These are phyloP conservation scores for Muscicapa striata DNA, from an alignment of 2,797 vertebrate genomes.

Conservation along the genomic window DNA sequence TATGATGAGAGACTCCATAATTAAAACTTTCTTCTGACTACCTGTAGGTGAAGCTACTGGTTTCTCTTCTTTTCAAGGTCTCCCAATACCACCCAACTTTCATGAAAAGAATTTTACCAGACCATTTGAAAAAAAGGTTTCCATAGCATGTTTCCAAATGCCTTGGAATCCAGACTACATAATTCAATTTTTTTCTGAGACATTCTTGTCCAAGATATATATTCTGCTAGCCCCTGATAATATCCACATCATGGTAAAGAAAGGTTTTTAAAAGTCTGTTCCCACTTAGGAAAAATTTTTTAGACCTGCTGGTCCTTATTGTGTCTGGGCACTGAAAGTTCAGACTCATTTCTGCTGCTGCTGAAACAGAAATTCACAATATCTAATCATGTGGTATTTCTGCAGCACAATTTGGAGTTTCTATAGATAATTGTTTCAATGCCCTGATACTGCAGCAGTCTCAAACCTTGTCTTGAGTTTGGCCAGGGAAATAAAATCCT, in stretches of 20 bases:
- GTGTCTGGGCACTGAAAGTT: not conserved
- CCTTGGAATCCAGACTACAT: not conserved
- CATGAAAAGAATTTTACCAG: not conserved
- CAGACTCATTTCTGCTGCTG: not conserved
- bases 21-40: not conserved
- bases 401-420: not conserved
- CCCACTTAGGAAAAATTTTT: not conserved
- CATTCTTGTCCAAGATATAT: not conserved
- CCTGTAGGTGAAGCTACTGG: not conserved
- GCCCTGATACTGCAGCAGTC: not conserved
- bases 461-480: not conserved
- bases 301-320: not conserved
- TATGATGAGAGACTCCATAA: not conserved
- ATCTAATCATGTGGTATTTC: not conserved
- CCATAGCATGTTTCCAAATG: not conserved
- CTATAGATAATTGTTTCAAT: not conserved
- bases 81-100: not conserved
- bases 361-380: not conserved
- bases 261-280: not conserved
- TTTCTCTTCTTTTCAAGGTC: not conserved
- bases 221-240: not conserved
- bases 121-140: not conserved
- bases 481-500: not conserved
- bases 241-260: not conserved
- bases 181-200: not conserved